Conservation (phyloP, 2,113 vertebrate species). For the Origma solitaria region DNA sequence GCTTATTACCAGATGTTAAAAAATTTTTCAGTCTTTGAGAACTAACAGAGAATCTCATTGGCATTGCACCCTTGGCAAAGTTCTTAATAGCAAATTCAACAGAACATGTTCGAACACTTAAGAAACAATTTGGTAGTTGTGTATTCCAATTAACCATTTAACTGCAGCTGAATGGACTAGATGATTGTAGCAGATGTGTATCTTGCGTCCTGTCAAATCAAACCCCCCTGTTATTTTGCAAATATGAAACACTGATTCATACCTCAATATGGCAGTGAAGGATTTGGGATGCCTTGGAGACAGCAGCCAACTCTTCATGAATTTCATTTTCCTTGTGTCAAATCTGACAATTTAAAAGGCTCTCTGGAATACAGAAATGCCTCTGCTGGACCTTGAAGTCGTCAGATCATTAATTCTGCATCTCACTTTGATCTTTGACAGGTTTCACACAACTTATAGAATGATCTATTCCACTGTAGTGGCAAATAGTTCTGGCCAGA, state of each 20-base stretch:
- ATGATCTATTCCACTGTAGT: background rate
- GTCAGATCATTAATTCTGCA: background rate
- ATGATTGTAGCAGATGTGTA: background rate
- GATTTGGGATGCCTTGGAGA: background rate
- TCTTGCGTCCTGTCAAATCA: background rate
- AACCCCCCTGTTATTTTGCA: background rate
- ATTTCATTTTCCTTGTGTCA: background rate
- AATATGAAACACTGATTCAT: background rate
- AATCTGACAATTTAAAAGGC: background rate
- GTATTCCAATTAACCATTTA: background rate
- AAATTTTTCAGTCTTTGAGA: background rate
- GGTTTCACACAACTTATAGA: background rate
- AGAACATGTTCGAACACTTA: background rate
- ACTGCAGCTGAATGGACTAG: background rate
- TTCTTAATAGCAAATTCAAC: background rate
- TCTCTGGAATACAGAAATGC: background rate
- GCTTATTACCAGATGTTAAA: background rate
- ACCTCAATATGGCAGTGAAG: background rate
- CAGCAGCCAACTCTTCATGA: background rate
- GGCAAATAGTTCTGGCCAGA: background rate
- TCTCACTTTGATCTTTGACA: background rate
- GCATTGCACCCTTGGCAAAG: background rate
- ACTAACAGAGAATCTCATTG: background rate
- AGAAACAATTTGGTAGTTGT: background rate
- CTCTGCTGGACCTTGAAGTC: background rate